phyloP scores from a whole-genome alignment of 1,140 invertebrate species.

The Hesperophylax magnus region DNA sequence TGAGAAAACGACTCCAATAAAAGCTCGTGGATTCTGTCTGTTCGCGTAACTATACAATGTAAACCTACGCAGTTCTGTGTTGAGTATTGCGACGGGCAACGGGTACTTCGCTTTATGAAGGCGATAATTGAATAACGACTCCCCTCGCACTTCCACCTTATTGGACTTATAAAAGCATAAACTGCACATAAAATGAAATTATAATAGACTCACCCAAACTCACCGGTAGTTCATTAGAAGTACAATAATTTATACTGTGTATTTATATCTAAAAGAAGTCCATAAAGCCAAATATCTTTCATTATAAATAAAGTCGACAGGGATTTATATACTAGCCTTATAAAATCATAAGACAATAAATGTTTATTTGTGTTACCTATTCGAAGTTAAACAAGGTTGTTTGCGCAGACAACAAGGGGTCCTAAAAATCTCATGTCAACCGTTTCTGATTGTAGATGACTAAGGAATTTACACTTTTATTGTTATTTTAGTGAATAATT shows the following conservation, averaged over 20 bases:
- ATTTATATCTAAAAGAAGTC: constrained; percentile 56
- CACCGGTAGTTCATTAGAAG: constrained; percentile 40
- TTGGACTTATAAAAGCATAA: constrained; percentile 51
- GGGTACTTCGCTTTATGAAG: constrained; percentile 14
- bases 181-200: constrained; percentile 38
- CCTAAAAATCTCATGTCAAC: constrained; percentile 37
- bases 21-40: no score
- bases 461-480: background rate
- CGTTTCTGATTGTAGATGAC: background rate
- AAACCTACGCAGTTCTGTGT: no score
- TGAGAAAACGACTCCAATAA: no score
- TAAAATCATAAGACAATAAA: constrained; percentile 59
- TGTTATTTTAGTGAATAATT: no score
- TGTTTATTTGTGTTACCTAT: constrained; percentile 58
- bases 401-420: constrained; percentile 47
- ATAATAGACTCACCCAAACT: constrained; percentile 39
- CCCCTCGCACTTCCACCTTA: constrained; percentile 28
- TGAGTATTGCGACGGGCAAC: no score
- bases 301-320: constrained; percentile 44
- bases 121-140: constrained; percentile 44
- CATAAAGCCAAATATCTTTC: constrained; percentile 54
- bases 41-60: no score
- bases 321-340: constrained; percentile 56
- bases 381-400: constrained; percentile 54
- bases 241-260: constrained; percentile 54